Evolutionary conservation across 2,888 invertebrate species (phyloP), one percentile per base, ranked within the genome.

Genomic region (Andricus curvator): DNA sequence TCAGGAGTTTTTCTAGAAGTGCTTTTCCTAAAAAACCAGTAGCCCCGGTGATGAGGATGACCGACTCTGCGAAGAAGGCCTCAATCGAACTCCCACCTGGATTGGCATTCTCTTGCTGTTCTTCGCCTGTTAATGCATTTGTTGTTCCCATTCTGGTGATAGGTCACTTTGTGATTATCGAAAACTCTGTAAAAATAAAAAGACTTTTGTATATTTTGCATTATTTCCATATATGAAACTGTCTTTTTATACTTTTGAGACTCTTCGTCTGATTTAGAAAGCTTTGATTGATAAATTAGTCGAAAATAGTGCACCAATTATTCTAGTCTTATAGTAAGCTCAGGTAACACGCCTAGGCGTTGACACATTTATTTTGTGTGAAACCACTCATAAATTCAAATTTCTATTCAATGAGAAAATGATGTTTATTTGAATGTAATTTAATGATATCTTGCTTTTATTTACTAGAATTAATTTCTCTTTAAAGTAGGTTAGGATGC

Each of bases 21-120:
- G 98, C 98, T 93, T 99, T 99, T 51, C 99, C 98, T 77, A 99
- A 95, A 92, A 98, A 99, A n/a, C 99, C 98, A 25, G 97, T 97
- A 11, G 95, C 95, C 6, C 96, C 96, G 29, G 95, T 94, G 62
- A 95, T 93, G 62, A 95, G 88, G 78, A 95, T 91, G 1, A 94
- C 93, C 1, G 94, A 91, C 0, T 93, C 94, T 3, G 94, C 93
- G 90, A 94, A 95, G 90, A 94, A 95, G 17, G 91, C 88, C 74
- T 93, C 92, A 84, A 92, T 89, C 77, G 92, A 91, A 81, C 80
- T 86, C 65, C 86, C 88, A 51, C 83, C 85, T 48, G 83, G 86
- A 81, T 82, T 88, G 79, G 78, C 82, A 79, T 89, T 87, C 67
- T 89, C 88, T 51, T 83, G 87, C 51, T 87, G 86, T 51, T 87